Base-by-base conservation (phyloP, 2,888 invertebrate genomes). In the Hydrotaea cyrtoneurina region DNA sequence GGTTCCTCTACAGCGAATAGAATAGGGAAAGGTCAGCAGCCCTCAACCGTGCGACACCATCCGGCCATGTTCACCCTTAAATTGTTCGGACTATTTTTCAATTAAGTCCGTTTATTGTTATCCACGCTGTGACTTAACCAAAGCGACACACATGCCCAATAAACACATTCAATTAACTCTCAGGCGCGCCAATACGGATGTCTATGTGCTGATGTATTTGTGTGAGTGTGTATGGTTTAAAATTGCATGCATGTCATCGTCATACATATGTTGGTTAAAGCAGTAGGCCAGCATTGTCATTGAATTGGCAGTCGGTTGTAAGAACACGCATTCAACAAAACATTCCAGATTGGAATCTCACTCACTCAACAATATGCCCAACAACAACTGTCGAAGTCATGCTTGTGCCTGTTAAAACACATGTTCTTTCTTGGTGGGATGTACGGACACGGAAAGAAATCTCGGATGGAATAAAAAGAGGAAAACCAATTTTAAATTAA, bases 381-480 rank as follows among this genome's bases (percentile, higher is more conserved):
- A 31, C 50, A 50, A 50, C 50, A 50, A 50, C 50, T 50, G 50
- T 50, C n/a, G 50, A 50, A n/a, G n/a, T 50, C 50, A n/a, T 50
- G 2, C 13, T 50, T 50, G 31, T 31, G 2, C 2, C 4, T 50
- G 50, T 50, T 31, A 31, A 50, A 4, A 50, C n/a, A 50, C 50
- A 50, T n/a, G n/a, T n/a, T n/a, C 39, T 2, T 31, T 31, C 7
- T 2, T 7, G 31, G 7, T 31, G 2, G 31, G 7, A 43, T 2
- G 43, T n/a, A 10, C 50, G n/a, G 1, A 50, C n/a, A n/a, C 50
- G 13, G 13, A 50, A n/a, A 2, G n/a, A 50, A 50, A 43, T 7
- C 15, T 43, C n/a, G n/a, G n/a, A 43, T 15, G 10, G 43, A 11
- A 15, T n/a, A n/a, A n/a, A n/a, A n/a, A n/a, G n/a, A 13, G 7